A percentile compares a stretch with the other conserved stretches of the same genome.
Evolutionary conservation across 2,888 invertebrate species (phyloP).

Genomic region (Listrodromus nycthemerus): DNA sequence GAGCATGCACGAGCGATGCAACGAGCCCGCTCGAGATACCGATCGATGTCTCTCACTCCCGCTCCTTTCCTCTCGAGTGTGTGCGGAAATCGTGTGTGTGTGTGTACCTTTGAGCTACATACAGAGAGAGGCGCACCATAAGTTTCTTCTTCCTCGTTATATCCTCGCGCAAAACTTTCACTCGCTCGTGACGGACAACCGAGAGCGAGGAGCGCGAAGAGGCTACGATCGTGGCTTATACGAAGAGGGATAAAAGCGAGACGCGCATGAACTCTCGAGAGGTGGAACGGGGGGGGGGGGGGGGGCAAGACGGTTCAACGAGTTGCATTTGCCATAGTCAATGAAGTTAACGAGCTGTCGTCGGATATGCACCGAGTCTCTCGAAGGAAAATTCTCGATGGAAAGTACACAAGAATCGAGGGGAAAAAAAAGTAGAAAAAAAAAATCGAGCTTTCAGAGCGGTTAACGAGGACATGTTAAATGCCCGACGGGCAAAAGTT

Average conservation of each 20-base stretch:
- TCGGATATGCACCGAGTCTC: constrained; percentile 20
- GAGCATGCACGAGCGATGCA: neutral
- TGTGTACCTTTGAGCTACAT: constrained; percentile 18
- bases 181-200: constrained; percentile 60
- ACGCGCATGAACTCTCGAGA: neutral
- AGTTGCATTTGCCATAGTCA: constrained; percentile 62
- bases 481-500: constrained; percentile 32
- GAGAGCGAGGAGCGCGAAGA: constrained; percentile 18
- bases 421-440: neutral
- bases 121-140: neutral
- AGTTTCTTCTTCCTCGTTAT: constrained; percentile 66
- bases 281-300: neutral
- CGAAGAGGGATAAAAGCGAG: constrained; percentile 37
- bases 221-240: constrained; percentile 2
- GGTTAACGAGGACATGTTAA: constrained; percentile 42
- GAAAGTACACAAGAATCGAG: constrained; percentile 8
- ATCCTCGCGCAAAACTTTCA: constrained; percentile 68
- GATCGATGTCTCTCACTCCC: constrained; percentile 44
- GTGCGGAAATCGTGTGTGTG: constrained; percentile 33
- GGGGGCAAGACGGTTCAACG: constrained; percentile 1
- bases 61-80: neutral
- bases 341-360: constrained; percentile 68
- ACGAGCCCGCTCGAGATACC: constrained; percentile 27
- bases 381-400: constrained; percentile 20
- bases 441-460: constrained; percentile 25